Percentiles rank a stretch among this genome's conserved stretches.
Evolutionary conservation across 2,888 invertebrate species (phyloP).

Genomic region (Sthenelais limicola): DNA sequence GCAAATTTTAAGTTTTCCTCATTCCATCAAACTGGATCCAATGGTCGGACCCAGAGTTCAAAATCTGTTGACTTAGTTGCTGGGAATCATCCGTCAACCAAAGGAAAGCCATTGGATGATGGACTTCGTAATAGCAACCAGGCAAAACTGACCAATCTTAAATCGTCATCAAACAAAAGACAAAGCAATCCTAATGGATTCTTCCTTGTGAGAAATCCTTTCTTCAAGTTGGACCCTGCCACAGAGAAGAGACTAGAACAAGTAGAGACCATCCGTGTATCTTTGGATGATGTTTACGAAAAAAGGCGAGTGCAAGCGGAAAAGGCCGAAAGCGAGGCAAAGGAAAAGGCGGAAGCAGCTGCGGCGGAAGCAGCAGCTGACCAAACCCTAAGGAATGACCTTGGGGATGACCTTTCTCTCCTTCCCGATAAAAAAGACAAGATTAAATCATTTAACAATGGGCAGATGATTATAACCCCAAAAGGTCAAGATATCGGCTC

Average conservation of each 20-base stretch:
- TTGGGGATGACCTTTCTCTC: background rate
- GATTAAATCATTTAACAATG: too few species aligned
- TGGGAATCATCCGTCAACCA: slow-evolving; percentile 20
- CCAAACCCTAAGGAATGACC: background rate
- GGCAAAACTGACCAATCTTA: slow-evolving; percentile 14
- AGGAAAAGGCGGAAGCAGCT: background rate
- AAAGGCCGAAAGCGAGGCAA: background rate
- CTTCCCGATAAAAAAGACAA: background rate
- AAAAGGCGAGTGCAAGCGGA: background rate
- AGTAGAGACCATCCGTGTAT: slow-evolving; percentile 15
- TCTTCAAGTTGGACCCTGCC: slow-evolving; percentile 16
- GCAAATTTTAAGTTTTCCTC: too few species aligned
- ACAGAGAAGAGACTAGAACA: slow-evolving; percentile 26
- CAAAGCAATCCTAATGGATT: background rate
- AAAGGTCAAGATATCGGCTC: too few species aligned
- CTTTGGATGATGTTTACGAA: slow-evolving; percentile 4
- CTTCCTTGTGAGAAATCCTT: slow-evolving; percentile 3
- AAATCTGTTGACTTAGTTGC: background rate
- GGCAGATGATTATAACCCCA: too few species aligned
- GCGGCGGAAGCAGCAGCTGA: background rate
- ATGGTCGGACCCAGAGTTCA: too few species aligned
- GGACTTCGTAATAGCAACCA: background rate
- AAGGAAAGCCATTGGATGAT: too few species aligned
- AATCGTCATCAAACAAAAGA: background rate
- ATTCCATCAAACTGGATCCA: too few species aligned